Evolutionary conservation across 2,797 vertebrate species (phyloP), one percentile per base, ranked within the genome.

Genomic region (Lates japonicus): DNA sequence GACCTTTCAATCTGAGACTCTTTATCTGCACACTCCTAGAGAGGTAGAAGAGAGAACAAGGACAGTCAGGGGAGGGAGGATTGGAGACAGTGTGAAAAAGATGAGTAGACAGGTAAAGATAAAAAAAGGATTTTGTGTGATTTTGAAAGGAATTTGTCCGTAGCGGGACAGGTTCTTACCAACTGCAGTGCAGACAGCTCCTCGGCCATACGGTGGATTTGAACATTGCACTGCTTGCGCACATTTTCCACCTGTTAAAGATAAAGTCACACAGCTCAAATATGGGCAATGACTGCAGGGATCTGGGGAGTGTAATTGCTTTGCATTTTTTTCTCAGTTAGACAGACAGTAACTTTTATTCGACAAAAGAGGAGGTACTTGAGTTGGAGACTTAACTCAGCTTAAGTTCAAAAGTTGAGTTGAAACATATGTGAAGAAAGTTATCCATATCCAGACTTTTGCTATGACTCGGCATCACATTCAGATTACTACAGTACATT

Each of bases 21-120:
- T 89, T 98, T 99, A 91, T 98, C 97, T 48, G 95, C 95, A 95
- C 97, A 98, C 87, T 99, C 97, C 98, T 93, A 72, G 41, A 82
- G 52, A 79, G 17, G 59, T 17, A 44, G 46, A 44, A 35, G 49
- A 84, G 20, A 68, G 44, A 33, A 70, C 19, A 65, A 59, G 29
- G n/a, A 52, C 17, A 51, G 20, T 67, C 4, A 14, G 49, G 41
- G 41, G 66, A 59, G 42, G 35, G 41, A 33, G 49, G 54, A 52
- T 46, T 44, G 41, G 25, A 64, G 69, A 77, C 48, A 51, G 61
- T 75, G 51, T 42, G 16, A 29, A 61, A 70, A 46, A 39, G 20
- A 58, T 11, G 19, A 68, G 68, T n/a, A 39, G 71, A 75, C 39
- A 74, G 64, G 31, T 46, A 62, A 69, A 74, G 33, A 46, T 8